Percentiles rank a stretch among this genome's conserved stretches.
Evolutionary conservation across 2,888 invertebrate genomes (phyloP).

Genomic region (Trilocha varians): DNA sequence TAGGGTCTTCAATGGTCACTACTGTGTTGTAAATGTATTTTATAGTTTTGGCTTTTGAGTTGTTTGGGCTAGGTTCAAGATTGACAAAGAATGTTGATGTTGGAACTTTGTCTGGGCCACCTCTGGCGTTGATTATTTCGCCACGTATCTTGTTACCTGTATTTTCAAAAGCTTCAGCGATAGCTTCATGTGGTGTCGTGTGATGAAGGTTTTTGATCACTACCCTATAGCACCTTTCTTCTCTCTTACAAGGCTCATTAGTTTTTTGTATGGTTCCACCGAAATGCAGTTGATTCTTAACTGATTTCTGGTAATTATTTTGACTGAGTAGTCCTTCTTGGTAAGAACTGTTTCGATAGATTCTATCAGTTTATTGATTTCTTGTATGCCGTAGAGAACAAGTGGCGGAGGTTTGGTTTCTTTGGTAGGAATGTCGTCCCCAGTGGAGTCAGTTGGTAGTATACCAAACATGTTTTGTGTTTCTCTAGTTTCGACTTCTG

Average conservation of each 20-base stretch:
- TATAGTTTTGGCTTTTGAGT: conserved; percentile 10
- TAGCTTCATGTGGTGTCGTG: conserved; percentile 11
- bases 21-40: conserved; percentile 11
- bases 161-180: conserved; percentile 7
- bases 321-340: conserved; percentile 2
- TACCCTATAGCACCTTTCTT: conserved; percentile 11
- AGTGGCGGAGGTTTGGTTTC: conserved; percentile 12
- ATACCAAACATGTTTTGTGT: too few species aligned
- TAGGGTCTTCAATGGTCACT: neutral
- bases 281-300: conserved; percentile 3
- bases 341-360: conserved; percentile 4
- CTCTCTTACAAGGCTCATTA: conserved; percentile 7
- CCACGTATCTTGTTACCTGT: conserved; percentile 16
- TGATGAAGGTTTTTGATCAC: conserved; percentile 18
- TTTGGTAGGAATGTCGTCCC: too few species aligned
- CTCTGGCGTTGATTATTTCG: conserved; percentile 12
- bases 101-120: conserved; percentile 14
- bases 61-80: conserved; percentile 9
- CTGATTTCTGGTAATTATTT: conserved; percentile 8
- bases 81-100: conserved; percentile 20
- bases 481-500: too few species aligned
- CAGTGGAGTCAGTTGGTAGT: too few species aligned
- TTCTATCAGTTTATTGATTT: conserved; percentile 9
- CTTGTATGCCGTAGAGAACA: conserved; percentile 8
- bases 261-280: conserved; percentile 9